These are phyloP conservation scores for Mohoua ochrocephala DNA, from an alignment of 2,113 vertebrate species.

Conservation along the genomic window DNA sequence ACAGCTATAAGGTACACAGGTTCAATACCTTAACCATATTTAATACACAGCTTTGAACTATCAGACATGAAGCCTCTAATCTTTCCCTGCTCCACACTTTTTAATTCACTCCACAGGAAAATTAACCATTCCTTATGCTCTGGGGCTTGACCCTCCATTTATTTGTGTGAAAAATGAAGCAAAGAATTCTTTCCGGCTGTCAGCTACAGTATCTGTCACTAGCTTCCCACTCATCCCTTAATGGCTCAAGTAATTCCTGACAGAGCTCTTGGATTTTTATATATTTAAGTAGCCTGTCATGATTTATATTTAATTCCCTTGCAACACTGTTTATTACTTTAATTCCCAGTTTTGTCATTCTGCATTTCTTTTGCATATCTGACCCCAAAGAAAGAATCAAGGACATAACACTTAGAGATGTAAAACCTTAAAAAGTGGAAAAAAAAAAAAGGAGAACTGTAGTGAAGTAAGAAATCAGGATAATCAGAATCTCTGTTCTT, in stretches of 20 bases:
- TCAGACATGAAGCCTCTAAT: background rate
- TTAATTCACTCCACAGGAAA: background rate
- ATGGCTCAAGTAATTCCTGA: background rate
- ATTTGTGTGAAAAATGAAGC: background rate
- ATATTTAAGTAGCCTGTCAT: background rate
- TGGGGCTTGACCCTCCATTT: background rate
- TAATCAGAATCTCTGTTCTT: background rate
- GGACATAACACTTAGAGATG: background rate
- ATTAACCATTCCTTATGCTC: background rate
- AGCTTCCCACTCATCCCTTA: background rate
- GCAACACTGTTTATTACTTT: background rate
- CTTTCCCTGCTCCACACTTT: background rate
- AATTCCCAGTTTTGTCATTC: background rate
- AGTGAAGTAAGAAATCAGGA: background rate
- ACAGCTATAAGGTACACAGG: background rate
- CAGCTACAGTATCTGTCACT: background rate
- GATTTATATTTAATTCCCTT: background rate
- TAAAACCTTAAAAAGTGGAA: background rate
- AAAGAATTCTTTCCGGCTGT: background rate
- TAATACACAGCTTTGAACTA: background rate
- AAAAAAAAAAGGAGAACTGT: background rate
- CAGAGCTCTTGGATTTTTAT: background rate
- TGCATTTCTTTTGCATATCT: background rate
- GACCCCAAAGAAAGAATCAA: background rate
- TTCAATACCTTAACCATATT: background rate